These are phyloP conservation scores for Ctenomys sociabilis DNA, from an alignment of 2,113 vertebrate species.

Conservation along the genomic window DNA sequence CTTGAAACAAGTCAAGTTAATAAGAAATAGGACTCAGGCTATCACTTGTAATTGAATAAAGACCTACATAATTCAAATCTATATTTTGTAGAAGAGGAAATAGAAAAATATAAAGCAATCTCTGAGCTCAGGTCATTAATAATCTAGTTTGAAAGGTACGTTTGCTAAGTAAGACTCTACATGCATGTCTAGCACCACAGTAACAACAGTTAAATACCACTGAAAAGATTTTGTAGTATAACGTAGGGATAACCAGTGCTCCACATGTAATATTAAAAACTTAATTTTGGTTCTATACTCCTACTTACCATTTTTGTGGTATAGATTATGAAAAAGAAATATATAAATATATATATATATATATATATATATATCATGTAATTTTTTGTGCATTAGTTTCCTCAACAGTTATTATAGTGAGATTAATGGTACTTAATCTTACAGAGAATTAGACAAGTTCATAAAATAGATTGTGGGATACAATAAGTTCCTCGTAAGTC, in stretches of 20 bases:
- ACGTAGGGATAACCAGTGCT: not conserved
- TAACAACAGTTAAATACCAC: not conserved
- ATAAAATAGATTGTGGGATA: not conserved
- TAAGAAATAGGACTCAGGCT: not conserved
- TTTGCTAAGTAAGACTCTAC: not conserved
- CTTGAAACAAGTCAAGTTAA: slow-evolving; percentile 33
- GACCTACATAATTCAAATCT: not conserved
- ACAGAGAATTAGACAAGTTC: not conserved
- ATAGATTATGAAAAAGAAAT: slow-evolving; percentile 1
- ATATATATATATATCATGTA: not conserved
- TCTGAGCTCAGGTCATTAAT: not conserved
- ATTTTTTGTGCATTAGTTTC: not conserved
- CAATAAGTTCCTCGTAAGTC: not conserved
- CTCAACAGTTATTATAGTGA: not conserved
- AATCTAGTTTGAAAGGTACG: not conserved
- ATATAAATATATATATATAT: not conserved
- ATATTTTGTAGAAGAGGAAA: slow-evolving; percentile 8
- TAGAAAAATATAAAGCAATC: slow-evolving; percentile 13
- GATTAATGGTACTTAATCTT: not conserved
- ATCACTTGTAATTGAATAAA: slow-evolving; percentile 41
- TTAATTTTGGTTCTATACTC: not conserved
- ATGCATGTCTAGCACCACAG: not conserved
- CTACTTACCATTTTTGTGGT: not conserved
- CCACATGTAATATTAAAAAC: not conserved
- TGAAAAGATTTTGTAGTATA: not conserved